Percentiles rank a stretch among this genome's conserved stretches.
phyloP scores from a whole-genome alignment of 1,140 invertebrate genomes.

The Ceratoteleas bidentatus region DNA sequence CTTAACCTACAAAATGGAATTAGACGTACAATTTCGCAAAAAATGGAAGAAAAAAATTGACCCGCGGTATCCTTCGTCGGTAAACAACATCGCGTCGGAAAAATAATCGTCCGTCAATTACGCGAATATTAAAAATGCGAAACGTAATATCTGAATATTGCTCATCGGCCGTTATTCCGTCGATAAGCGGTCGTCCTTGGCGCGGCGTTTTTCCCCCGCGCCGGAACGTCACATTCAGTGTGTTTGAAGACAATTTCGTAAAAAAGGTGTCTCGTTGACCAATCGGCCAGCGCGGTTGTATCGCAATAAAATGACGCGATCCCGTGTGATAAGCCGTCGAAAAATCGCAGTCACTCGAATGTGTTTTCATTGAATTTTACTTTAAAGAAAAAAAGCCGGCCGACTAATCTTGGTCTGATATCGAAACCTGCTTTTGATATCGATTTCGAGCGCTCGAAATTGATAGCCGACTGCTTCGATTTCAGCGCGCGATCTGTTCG shows the following conservation, averaged over 20 bases:
- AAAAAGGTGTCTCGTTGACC: conserved; percentile 66
- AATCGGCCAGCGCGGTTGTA: conserved; percentile 60
- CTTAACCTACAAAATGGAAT: too few species aligned
- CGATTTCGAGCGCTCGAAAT: conserved; percentile 36
- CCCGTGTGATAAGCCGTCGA: conserved; percentile 60
- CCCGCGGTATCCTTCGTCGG: conserved; percentile 27
- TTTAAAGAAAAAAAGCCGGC: conserved; percentile 32
- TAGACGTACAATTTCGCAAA: neutral
- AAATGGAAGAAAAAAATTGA: conserved; percentile 51
- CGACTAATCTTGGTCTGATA: conserved; percentile 34
- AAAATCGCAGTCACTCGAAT: conserved; percentile 62
- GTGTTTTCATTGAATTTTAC: conserved; percentile 64
- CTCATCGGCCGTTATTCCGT: conserved; percentile 65
- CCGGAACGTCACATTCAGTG: conserved; percentile 56
- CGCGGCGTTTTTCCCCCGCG: conserved; percentile 34
- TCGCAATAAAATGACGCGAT: conserved; percentile 66
- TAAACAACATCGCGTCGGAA: conserved; percentile 51
- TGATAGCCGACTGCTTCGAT: conserved; percentile 1
- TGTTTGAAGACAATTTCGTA: conserved; percentile 67
- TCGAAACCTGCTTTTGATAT: conserved; percentile 21
- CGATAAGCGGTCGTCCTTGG: conserved; percentile 66
- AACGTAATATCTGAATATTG: conserved; percentile 66
- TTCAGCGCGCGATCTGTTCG: neutral
- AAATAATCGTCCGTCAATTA: conserved; percentile 56
- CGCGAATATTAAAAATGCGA: conserved; percentile 54